A percentile compares a stretch with the other conserved stretches of the same genome.
phyloP scores from a whole-genome alignment of 2,888 invertebrate species.

The Leucophenga maculata region DNA sequence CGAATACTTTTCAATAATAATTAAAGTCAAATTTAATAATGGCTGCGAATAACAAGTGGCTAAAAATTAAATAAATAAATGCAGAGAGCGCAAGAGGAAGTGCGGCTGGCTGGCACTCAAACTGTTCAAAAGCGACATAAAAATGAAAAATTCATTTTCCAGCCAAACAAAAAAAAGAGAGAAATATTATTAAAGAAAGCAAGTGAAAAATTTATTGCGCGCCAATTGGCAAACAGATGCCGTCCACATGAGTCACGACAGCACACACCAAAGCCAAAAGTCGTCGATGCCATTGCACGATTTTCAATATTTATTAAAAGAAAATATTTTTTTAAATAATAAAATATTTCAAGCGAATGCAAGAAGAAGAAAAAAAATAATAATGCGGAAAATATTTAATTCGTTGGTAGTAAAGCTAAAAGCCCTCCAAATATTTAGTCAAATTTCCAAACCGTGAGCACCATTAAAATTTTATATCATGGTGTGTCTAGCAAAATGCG shows the following conservation, averaged over 20 bases:
- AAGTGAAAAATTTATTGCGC: slow-evolving; percentile 41
- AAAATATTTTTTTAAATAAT: slow-evolving; percentile 33
- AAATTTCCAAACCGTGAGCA: too few relatives aligned
- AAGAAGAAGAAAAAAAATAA: background rate
- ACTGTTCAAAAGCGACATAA: background rate
- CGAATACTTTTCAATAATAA: too few relatives aligned
- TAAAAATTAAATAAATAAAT: slow-evolving; percentile 34
- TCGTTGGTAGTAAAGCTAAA: too few relatives aligned
- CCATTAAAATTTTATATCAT: too few relatives aligned
- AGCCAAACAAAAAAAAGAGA: background rate
- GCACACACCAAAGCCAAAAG: slow-evolving; percentile 39
- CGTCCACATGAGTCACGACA: too few relatives aligned
- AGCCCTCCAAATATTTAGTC: too few relatives aligned
- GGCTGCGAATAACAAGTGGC: too few relatives aligned
- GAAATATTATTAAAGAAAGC: slow-evolving; percentile 25
- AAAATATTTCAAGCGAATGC: slow-evolving; percentile 8
- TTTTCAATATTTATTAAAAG: slow-evolving; percentile 17
- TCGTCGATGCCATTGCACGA: slow-evolving; percentile 2
- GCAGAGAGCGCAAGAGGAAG: slow-evolving; percentile 36
- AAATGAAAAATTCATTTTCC: background rate
- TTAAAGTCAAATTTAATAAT: too few relatives aligned
- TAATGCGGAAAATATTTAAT: background rate
- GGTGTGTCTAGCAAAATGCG: too few relatives aligned
- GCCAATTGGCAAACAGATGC: slow-evolving; percentile 17
- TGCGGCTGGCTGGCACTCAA: too few relatives aligned